Conservation (phyloP, 2,113 vertebrate species). For the Nesospiza acunhae region DNA sequence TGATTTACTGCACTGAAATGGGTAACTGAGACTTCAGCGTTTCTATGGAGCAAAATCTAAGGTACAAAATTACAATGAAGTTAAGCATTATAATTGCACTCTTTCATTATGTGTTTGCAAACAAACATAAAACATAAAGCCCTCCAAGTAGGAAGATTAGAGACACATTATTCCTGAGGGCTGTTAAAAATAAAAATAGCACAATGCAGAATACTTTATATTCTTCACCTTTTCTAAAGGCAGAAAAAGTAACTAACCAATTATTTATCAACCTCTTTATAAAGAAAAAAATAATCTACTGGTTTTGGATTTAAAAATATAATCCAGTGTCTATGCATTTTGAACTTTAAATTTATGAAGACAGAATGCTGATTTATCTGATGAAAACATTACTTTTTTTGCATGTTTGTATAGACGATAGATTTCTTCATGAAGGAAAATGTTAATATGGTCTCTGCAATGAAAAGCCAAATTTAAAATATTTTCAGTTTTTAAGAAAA, state of each 20-base stretch:
- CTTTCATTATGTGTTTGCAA: constrained; percentile 13
- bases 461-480: not conserved
- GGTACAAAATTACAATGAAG: not conserved
- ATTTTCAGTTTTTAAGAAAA: not conserved
- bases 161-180: not conserved
- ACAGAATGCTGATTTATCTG: not conserved
- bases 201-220: not conserved
- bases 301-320: not conserved
- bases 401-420: not conserved
- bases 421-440: not conserved
- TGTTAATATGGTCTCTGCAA: not conserved
- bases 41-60: not conserved
- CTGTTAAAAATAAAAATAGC: not conserved
- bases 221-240: not conserved
- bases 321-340: not conserved
- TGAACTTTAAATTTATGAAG: not conserved
- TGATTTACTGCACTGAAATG: not conserved
- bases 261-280: not conserved
- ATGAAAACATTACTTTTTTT: not conserved
- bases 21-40: not conserved
- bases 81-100: constrained; percentile 2
- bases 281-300: not conserved
- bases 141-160: not conserved
- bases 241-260: not conserved
- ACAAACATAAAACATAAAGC: constrained; percentile 36